Base-by-base conservation (phyloP, 1,140 invertebrate species). In the Papilio aristodemus region DNA sequence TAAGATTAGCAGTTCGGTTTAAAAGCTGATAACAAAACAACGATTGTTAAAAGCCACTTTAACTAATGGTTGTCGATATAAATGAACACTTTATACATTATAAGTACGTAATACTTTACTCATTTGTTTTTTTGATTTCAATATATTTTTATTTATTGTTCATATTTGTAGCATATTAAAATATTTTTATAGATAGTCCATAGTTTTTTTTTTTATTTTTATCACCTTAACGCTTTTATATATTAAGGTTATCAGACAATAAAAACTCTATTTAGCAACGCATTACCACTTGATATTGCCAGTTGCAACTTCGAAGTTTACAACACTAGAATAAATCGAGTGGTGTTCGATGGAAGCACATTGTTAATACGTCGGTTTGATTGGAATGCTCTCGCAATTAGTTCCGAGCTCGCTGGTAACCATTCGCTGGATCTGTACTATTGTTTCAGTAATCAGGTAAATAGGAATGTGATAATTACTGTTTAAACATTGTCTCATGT, bases 41-140 rank as follows among this genome's bases (percentile, higher is more conserved):
- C 43, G 19, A 46, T 46, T 19, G 43, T 46, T 46, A 46, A 46
- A 46, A 46, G 43, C 43, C 43, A 46, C 43, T 46, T 46, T 46
- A 46, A 8, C 14, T 46, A 46, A 46, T 46, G 43, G 43, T 46
- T 10, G 6, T 32, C 2, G 14, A 46, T 46, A 46, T 17, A 8
- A 17, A 46, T 19, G 10, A 46, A 19, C 43, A 46, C 43, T 46
- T 39, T 39, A 19, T 14, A n/a, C n/a, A n/a, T n/a, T n/a, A n/a
- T n/a, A n/a, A n/a, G n/a, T n/a, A n/a, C n/a, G n/a, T n/a, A 46
- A 9, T 17, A 0, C 8, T 2, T 46, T 14, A 19, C 9, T 46
- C 0, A 17, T 10, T 32, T 32, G 6, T 32, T 3, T 43, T 19
- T 17, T 14, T 46, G 8, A 46, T 32, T 2, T 3, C 27, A 6